phyloP scores from a whole-genome alignment of 2,113 vertebrate genomes.

The Upupa epops region DNA sequence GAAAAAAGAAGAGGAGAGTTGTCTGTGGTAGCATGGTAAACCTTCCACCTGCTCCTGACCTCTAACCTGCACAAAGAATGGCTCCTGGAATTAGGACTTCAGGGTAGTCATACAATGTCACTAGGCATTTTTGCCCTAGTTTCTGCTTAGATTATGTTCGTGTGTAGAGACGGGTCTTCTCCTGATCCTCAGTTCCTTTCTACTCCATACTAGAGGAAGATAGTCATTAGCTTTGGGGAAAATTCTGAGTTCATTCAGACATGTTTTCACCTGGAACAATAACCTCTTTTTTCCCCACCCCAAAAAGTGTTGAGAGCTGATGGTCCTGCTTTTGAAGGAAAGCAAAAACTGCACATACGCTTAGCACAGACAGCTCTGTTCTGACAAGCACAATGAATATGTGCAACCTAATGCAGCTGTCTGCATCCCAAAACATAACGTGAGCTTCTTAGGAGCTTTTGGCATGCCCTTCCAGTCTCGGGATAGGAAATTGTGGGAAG shows the following conservation, averaged over 20 bases:
- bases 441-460: background rate
- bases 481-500: background rate
- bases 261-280: background rate
- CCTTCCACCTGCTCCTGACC: background rate
- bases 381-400: background rate
- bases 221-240: background rate
- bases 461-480: background rate
- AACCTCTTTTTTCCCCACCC: background rate
- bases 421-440: background rate
- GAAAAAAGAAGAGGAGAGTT: background rate
- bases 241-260: background rate
- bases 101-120: background rate
- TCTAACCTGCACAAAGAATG: background rate
- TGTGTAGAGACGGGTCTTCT: background rate
- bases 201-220: background rate
- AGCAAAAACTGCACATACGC: background rate
- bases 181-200: background rate
- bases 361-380: background rate
- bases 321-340: background rate
- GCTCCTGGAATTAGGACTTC: background rate
- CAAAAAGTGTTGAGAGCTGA: background rate
- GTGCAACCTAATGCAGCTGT: background rate
- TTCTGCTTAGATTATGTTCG: background rate
- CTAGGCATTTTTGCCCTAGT: background rate
- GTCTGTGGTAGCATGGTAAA: background rate